Evolutionary conservation across 2,888 invertebrate genomes (phyloP), one percentile per base, ranked within the genome.

Genomic region (Drosophila macrothrix): DNA sequence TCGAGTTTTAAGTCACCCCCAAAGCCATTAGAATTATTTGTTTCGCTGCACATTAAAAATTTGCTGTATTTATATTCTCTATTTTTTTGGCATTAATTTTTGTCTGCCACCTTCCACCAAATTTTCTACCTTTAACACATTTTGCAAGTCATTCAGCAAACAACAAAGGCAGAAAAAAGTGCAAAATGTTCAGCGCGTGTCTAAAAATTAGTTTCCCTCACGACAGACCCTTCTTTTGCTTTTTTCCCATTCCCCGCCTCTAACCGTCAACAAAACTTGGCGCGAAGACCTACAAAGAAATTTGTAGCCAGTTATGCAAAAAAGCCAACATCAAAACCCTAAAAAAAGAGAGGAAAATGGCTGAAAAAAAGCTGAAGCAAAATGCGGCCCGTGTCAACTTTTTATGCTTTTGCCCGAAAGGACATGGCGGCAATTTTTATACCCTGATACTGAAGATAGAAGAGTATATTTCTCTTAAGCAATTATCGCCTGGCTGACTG

Each of bases 221-320:
- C 82, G 77, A 73, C 67, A 61, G 63, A 66, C 77, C 67, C 83
- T 77, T 73, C 67, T 68, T 60, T 55, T 16, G n/a, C 19, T 16
- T 22, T 1, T 22, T 29, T 29, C 31, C 25, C 19, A 14, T 22
- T 16, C 4, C 37, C 37, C 39, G 5, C 62, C 31, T 22, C 49
- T 28, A 41, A 16, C 39, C 25, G 25, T 16, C 73, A 73, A 60
- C 52, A 56, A 61, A 76, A 77, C 68, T 83, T 83, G 80, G 70
- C 67, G 56, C 62, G 58, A 58, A 60, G 50, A 54, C 43, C 50
- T 65, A 49, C 63, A 74, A 80, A 68, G 73, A 80, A 84, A 80
- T 89, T 89, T 84, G 84, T 89, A 78, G 81, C 83, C 72, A 90
- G 85, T 76, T 86, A 86, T 86, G 90, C 86, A 90, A 90, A 90